These are phyloP conservation scores for Artibeus lituratus DNA, from an alignment of 2,797 vertebrate genomes.

Conservation along the genomic window DNA sequence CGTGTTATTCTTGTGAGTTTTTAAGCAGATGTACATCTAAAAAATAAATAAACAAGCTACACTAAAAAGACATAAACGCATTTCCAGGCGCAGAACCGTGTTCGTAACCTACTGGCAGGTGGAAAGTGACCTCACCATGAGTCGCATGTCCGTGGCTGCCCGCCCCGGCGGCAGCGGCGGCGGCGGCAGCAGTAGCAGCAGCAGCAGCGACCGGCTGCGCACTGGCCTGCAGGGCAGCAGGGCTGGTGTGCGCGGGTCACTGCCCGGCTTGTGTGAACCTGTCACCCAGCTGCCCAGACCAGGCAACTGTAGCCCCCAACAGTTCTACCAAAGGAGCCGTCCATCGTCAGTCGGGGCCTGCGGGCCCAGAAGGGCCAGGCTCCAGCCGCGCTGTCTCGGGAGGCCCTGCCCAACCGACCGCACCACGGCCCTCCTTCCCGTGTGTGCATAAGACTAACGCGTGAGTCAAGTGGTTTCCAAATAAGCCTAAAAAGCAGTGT, in stretches of 20 bases:
- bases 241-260: too few species aligned
- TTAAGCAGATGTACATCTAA: not conserved
- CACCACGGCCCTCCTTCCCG: not conserved
- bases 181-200: too few species aligned
- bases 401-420: not conserved
- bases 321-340: not conserved
- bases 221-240: not conserved
- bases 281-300: not conserved
- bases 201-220: too few species aligned
- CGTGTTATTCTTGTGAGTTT: not conserved
- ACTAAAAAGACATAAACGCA: too few species aligned
- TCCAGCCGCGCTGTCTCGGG: not conserved
- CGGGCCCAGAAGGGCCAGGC: not conserved
- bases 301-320: not conserved
- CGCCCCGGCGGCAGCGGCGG: too few species aligned
- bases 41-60: too few species aligned
- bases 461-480: not conserved
- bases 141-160: too few species aligned
- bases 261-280: not conserved
- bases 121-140: not conserved
- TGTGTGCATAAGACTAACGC: not conserved
- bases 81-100: not conserved
- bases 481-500: not conserved
- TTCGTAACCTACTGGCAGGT: not conserved
- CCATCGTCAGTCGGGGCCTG: not conserved